A percentile compares a stretch with the other conserved stretches of the same genome.
phyloP scores from a whole-genome alignment of 2,797 vertebrate genomes.

The Acipenser oxyrinchus region DNA sequence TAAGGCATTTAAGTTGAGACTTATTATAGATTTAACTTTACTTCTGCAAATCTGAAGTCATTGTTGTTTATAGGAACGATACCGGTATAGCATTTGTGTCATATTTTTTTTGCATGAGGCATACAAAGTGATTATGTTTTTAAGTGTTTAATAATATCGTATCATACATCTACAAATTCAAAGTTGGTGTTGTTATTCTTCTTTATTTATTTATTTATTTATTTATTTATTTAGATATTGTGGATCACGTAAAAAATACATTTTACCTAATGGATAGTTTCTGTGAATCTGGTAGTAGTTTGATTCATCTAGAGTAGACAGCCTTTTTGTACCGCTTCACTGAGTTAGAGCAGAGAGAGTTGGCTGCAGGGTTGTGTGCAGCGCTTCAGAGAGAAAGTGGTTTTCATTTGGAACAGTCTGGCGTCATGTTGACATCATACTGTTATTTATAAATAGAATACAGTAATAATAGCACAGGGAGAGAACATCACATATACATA shows the following conservation, averaged over 20 bases:
- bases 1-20: neutral
- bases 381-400: slow-evolving; percentile 58
- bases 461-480: slow-evolving; percentile 1
- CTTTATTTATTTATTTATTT: too few relatives aligned
- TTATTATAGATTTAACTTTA: neutral
- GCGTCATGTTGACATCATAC: slow-evolving; percentile 77
- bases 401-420: slow-evolving; percentile 73
- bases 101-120: too few relatives aligned
- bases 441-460: slow-evolving; percentile 68
- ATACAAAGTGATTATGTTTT: too few relatives aligned
- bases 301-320: too few relatives aligned
- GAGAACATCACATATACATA: slow-evolving; percentile 33
- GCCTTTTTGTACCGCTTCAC: too few relatives aligned
- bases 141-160: too few relatives aligned
- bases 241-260: neutral
- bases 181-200: too few relatives aligned
- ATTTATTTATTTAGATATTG: neutral
- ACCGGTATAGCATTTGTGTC: too few relatives aligned
- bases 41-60: neutral
- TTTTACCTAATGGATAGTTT: neutral
- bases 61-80: too few relatives aligned
- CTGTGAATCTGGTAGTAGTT: neutral
- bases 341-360: neutral
- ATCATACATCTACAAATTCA: too few relatives aligned
- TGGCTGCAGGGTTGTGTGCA: neutral